Percentiles rank a stretch among this genome's conserved stretches.
Conservation (phyloP, 2,888 invertebrate species). For the Lycocerus yunnanus region DNA sequence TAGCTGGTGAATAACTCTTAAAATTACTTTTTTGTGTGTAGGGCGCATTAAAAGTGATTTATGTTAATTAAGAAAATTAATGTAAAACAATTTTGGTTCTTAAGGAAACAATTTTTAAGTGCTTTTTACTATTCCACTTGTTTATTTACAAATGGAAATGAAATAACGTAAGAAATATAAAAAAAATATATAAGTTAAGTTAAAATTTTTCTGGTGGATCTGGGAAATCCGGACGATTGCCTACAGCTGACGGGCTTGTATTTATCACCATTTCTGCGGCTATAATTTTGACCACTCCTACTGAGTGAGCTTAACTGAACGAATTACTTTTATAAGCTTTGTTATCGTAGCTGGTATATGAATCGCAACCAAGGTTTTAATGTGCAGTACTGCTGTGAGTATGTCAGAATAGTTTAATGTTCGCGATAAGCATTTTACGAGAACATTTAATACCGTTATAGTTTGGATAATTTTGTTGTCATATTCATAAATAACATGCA, state of each 20-base stretch:
- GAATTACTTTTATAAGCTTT: slow-evolving; percentile 40
- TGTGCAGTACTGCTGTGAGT: slow-evolving; percentile 33
- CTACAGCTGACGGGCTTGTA: slow-evolving; percentile 34
- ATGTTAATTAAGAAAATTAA: slow-evolving; percentile 33
- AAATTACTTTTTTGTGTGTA: slow-evolving; percentile 33
- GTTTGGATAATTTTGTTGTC: slow-evolving; percentile 25
- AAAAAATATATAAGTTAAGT: neutral
- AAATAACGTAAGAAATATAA: slow-evolving; percentile 8
- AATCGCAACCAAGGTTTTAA: slow-evolving; percentile 36
- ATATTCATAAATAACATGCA: slow-evolving; percentile 8
- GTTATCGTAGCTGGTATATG: slow-evolving; percentile 38
- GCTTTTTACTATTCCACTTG: neutral
- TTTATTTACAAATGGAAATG: slow-evolving; percentile 13
- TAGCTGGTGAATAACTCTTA: slow-evolving; percentile 33
- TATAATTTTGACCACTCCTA: slow-evolving; percentile 35
- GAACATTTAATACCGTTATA: slow-evolving; percentile 20
- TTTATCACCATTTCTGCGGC: slow-evolving; percentile 38
- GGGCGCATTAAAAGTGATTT: slow-evolving; percentile 35
- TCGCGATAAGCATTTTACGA: slow-evolving; percentile 22
- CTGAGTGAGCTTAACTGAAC: slow-evolving; percentile 26
- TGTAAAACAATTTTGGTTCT: slow-evolving; percentile 5
- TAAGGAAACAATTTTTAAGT: neutral
- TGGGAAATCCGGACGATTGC: slow-evolving; percentile 27
- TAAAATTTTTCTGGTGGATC: slow-evolving; percentile 11
- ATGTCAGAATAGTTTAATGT: slow-evolving; percentile 32